Conservation (phyloP, 2,113 vertebrate genomes). For the Heloderma charlesbogerti region DNA sequence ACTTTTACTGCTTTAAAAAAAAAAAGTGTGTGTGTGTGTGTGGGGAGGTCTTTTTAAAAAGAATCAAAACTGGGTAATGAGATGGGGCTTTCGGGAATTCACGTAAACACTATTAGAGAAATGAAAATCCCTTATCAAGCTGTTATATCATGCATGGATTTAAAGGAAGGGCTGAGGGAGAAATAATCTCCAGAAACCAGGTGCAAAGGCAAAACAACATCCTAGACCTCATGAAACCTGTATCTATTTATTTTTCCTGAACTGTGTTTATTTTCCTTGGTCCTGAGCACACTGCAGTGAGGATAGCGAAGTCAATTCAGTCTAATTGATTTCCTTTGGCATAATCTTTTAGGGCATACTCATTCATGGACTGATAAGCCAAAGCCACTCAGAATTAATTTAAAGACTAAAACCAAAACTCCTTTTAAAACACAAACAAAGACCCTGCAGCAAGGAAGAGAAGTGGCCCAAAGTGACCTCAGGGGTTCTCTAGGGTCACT, state of each 20-base stretch:
- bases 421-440: not conserved
- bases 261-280: not conserved
- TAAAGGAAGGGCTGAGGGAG: not conserved
- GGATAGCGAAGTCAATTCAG: not conserved
- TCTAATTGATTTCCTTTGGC: not conserved
- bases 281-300: no score
- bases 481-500: not conserved
- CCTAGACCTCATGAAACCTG: constrained; percentile 7
- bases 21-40: rapidly evolving
- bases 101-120: constrained; percentile 19
- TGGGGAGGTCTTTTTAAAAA: not conserved
- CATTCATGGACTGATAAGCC: not conserved
- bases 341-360: not conserved
- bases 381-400: not conserved
- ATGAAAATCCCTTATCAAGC: constrained; percentile 17
- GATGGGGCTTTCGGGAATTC: not conserved
- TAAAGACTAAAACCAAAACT: not conserved
- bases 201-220: not conserved
- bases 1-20: not conserved
- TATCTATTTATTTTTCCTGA: not conserved
- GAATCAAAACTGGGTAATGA: not conserved
- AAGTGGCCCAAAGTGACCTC: not conserved
- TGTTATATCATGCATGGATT: not conserved
- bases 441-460: not conserved
- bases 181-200: constrained; percentile 1